phyloP scores from a whole-genome alignment of 2,797 vertebrate species.

The Pygocentrus nattereri region DNA sequence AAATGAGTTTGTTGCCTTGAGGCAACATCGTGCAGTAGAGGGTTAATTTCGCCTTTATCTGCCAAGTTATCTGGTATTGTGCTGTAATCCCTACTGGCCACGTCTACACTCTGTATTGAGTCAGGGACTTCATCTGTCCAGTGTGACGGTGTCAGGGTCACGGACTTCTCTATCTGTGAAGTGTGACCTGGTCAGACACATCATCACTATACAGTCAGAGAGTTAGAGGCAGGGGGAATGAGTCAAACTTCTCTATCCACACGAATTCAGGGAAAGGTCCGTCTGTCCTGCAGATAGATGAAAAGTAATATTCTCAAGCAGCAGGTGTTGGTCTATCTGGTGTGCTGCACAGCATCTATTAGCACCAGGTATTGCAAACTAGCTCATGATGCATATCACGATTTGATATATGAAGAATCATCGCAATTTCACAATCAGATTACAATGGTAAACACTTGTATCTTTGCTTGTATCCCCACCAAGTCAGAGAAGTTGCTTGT shows the following conservation, averaged over 20 bases:
- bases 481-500: too few relatives aligned
- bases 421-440: not conserved
- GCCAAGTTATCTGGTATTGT: too few relatives aligned
- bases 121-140: not conserved
- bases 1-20: too few relatives aligned
- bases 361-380: too few relatives aligned
- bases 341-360: not conserved
- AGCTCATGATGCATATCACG: not conserved
- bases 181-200: not conserved
- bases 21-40: too few relatives aligned
- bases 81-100: not conserved
- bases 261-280: not conserved
- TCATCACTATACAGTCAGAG: not conserved
- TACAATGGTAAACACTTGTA: not conserved
- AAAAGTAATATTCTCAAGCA: not conserved
- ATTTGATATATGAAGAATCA: too few relatives aligned
- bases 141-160: not conserved
- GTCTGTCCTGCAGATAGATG: not conserved
- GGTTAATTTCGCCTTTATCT: too few relatives aligned
- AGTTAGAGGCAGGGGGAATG: conserved; percentile 4
- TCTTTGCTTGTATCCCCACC: too few relatives aligned
- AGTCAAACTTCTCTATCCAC: not conserved
- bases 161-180: not conserved
- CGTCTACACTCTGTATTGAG: not conserved
- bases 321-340: not conserved